These are phyloP conservation scores for Mormyrus iriodes DNA, from an alignment of 2,113 vertebrate species.

Conservation along the genomic window DNA sequence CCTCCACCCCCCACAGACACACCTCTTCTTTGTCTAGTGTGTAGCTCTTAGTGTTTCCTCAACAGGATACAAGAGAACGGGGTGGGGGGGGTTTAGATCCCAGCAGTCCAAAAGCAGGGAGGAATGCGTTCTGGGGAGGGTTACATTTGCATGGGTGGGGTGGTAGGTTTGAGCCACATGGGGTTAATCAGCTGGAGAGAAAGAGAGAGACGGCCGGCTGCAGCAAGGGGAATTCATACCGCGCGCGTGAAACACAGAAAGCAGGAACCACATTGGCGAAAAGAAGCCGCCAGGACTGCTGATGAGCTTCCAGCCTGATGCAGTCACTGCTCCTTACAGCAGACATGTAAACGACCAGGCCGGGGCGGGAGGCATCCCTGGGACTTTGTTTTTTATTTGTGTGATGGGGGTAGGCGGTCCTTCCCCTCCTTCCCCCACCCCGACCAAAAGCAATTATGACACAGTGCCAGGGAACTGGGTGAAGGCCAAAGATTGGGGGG, in stretches of 20 bases:
- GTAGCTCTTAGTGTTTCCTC: neutral
- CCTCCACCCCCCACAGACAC: neutral
- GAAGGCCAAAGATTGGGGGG: slow-evolving; percentile 33
- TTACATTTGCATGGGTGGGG: neutral
- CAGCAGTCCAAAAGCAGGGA: neutral
- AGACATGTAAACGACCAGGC: slow-evolving; percentile 6
- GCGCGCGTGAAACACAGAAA: neutral
- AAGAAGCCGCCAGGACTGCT: slow-evolving; percentile 41
- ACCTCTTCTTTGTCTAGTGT: slow-evolving; percentile 33
- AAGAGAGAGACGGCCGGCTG: neutral
- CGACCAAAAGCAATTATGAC: slow-evolving; percentile 52
- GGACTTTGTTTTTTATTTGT: slow-evolving; percentile 13
- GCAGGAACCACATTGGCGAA: slow-evolving; percentile 36
- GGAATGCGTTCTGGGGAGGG: neutral
- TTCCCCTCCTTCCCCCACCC: slow-evolving; percentile 17
- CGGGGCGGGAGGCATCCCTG: slow-evolving; percentile 15
- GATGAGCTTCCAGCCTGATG: slow-evolving; percentile 45
- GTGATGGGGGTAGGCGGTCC: neutral
- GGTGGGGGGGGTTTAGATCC: neutral
- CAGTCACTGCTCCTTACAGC: slow-evolving; percentile 39
- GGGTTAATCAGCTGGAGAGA: neutral
- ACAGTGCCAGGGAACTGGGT: slow-evolving; percentile 43
- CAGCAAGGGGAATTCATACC: neutral
- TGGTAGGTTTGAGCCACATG: too few relatives aligned
- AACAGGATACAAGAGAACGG: neutral